These are phyloP conservation scores for Drosophila differens DNA, from an alignment of 2,888 invertebrate genomes.

Conservation along the genomic window DNA sequence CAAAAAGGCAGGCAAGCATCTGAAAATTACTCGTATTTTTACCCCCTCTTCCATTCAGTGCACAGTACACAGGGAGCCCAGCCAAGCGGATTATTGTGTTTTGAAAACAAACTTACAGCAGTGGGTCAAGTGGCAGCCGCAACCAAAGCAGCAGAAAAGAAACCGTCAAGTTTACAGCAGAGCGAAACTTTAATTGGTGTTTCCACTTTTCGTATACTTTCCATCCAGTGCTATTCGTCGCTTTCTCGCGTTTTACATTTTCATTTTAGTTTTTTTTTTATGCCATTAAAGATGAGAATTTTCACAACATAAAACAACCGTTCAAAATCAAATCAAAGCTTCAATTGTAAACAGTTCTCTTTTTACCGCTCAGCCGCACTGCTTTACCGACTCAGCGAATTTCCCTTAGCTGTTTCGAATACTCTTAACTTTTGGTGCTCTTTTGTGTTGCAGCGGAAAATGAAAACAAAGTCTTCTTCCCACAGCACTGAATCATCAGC, in stretches of 20 bases:
- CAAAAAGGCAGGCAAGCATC: conserved; percentile 27
- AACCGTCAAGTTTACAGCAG: conserved; percentile 26
- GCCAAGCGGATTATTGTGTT: conserved; percentile 51
- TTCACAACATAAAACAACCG: conserved; percentile 13
- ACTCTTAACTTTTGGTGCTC: conserved; percentile 45
- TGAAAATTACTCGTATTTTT: conserved; percentile 26
- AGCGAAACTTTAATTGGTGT: conserved; percentile 48
- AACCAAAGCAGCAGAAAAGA: conserved; percentile 4
- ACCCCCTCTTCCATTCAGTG: not conserved
- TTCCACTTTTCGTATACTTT: conserved; percentile 12
- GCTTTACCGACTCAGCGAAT: conserved; percentile 61
- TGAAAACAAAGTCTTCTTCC: conserved; percentile 14
- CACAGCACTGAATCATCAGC: conserved; percentile 37
- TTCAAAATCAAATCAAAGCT: conserved; percentile 19
- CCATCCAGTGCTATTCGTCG: not conserved
- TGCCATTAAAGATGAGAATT: conserved; percentile 8
- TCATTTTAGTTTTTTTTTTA: not conserved
- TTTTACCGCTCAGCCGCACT: conserved; percentile 27
- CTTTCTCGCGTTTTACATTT: not conserved
- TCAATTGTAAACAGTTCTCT: conserved; percentile 26
- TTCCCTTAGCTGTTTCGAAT: conserved; percentile 38
- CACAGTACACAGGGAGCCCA: conserved; percentile 32
- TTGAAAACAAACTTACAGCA: conserved; percentile 39
- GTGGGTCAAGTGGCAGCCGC: conserved; percentile 42
- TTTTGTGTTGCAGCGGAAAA: conserved; percentile 10